Base-by-base conservation (phyloP, 2,797 vertebrate species). In the Darevskia nairensis region DNA sequence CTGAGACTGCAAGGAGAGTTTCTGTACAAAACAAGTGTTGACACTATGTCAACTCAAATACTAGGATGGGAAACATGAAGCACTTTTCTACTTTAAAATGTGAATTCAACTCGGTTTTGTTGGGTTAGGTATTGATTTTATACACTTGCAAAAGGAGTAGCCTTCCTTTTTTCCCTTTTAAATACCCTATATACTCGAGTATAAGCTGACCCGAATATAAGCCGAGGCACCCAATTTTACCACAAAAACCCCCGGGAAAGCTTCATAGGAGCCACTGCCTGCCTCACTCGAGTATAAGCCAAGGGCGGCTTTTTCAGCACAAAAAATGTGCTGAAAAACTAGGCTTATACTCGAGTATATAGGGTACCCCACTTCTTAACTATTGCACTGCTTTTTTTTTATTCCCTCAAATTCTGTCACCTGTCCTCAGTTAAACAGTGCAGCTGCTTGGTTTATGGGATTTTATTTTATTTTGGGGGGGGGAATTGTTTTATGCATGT, bases 341-440 rank as follows among this genome's bases (percentile, higher is more conserved):
- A n/a, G n/a, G n/a, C n/a, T n/a, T n/a, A n/a, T n/a, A n/a, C n/a
- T n/a, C n/a, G n/a, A n/a, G n/a, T n/a, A n/a, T n/a, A n/a, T n/a
- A n/a, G n/a, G n/a, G n/a, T 32, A 46, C 4, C 85, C 50, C 88
- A n/a, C 41, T 61, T 82, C 87, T 93, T 90, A 92, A 91, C 85
- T 90, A 91, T 61, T 8, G 90, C 71, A 87, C 69, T 88, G 78
- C 29, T 91, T 91, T 86, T 87, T 87, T 87, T 27, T 89, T 82
- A 90, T 80, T n/a, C 59, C 85, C 75, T 90, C 85, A 80, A 88
- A 87, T 89, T 91, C 86, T 76, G 92, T 94, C 92, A 94, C 95
- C 94, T 96, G 88, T 91, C 91, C 92, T 81, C 84, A 93, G 82
- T 95, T 91, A 95, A 59, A 94, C 55, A 94, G 69, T 78, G 86